Evolutionary conservation across 1,140 invertebrate species (phyloP).

Genomic region (Drosophila mayri): DNA sequence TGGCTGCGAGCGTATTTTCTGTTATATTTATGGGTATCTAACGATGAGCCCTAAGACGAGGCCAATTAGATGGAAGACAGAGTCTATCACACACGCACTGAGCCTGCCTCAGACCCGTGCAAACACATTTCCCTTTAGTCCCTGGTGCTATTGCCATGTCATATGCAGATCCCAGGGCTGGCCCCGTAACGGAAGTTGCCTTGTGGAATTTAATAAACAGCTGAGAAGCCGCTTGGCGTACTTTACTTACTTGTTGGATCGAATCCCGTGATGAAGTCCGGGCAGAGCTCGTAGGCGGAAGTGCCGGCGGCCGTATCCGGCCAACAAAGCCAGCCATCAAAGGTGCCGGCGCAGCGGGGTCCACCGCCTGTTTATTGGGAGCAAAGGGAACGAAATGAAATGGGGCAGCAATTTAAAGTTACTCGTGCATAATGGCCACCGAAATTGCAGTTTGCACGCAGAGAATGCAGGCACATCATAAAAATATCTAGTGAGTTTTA

Average conservation of each 20-base stretch:
- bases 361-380: conserved; percentile 85
- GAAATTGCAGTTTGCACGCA: conserved; percentile 32
- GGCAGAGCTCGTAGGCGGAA: conserved; percentile 90
- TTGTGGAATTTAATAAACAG: conserved; percentile 62
- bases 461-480: neutral
- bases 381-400: conserved; percentile 4
- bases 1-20: conserved; percentile 43
- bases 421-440: conserved; percentile 43
- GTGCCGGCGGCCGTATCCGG: conserved; percentile 91
- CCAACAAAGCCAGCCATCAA: conserved; percentile 96
- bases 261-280: conserved; percentile 91
- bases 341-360: conserved; percentile 90
- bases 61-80: conserved; percentile 37
- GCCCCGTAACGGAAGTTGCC: conserved; percentile 45
- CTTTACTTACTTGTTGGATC: conserved; percentile 87
- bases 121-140: conserved; percentile 14
- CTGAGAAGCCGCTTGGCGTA: conserved; percentile 7
- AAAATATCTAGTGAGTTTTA: neutral
- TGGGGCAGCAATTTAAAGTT: conserved; percentile 41
- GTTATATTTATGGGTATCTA: conserved; percentile 26
- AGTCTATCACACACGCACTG: neutral
- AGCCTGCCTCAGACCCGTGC: neutral
- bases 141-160: conserved; percentile 29
- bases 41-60: conserved; percentile 10
- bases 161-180: conserved; percentile 41